phyloP scores from a whole-genome alignment of 2,797 vertebrate genomes.

The Parauchenoglanis punctatus region DNA sequence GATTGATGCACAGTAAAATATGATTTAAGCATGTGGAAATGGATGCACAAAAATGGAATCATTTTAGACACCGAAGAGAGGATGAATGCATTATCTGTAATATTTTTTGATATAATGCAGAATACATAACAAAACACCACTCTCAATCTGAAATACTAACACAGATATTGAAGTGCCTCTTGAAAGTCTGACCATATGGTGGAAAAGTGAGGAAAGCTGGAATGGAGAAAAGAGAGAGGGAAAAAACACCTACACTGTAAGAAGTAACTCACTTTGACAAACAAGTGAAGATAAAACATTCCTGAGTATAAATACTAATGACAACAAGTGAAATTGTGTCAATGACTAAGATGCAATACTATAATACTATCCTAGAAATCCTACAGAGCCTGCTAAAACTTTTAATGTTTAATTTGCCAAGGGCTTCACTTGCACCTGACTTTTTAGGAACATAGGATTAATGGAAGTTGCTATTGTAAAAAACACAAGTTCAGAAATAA shows the following conservation, averaged over 20 bases:
- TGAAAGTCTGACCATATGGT: conserved; percentile 6
- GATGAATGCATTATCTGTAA: neutral
- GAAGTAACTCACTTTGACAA: neutral
- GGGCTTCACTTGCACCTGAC: no score
- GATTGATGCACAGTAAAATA: neutral
- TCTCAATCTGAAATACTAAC: neutral
- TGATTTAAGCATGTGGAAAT: neutral
- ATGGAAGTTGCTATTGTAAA: neutral
- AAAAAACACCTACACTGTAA: neutral
- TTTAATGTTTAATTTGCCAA: no score
- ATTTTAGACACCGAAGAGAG: neutral
- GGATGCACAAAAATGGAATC: neutral
- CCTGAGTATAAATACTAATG: neutral
- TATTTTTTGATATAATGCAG: neutral
- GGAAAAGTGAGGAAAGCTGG: conserved; percentile 9
- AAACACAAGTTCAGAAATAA: neutral
- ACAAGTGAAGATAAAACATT: neutral
- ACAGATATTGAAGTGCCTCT: neutral
- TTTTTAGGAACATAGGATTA: neutral
- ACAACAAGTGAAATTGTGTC: neutral
- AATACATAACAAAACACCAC: neutral
- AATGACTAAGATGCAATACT: neutral
- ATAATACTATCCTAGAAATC: neutral
- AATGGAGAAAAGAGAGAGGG: neutral
- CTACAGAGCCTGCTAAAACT: no score